phyloP scores from a whole-genome alignment of 2,888 invertebrate species.

The Drosophila bunnanda region DNA sequence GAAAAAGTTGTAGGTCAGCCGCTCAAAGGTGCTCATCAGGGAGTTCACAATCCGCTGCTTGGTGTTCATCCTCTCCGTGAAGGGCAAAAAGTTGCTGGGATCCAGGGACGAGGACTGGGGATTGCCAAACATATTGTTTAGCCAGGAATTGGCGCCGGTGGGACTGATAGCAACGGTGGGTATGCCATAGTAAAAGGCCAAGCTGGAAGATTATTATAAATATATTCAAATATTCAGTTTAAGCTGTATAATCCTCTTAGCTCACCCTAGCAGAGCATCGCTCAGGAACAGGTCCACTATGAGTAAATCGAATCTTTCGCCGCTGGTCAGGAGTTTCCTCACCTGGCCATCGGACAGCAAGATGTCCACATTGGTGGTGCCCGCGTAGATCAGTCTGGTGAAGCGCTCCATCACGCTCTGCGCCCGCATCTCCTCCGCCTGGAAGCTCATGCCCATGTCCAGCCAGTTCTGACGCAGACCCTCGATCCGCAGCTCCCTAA shows the following conservation, averaged over 20 bases:
- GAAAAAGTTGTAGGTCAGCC: slow-evolving; percentile 83
- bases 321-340: slow-evolving; percentile 74
- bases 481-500: slow-evolving; percentile 81
- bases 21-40: slow-evolving; percentile 83
- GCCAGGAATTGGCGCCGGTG: slow-evolving; percentile 85
- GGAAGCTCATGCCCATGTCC: slow-evolving; percentile 82
- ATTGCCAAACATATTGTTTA: slow-evolving; percentile 85
- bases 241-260: neutral
- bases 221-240: neutral
- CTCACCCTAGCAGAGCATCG: slow-evolving; percentile 85
- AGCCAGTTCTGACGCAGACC: slow-evolving; percentile 82
- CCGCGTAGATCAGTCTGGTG: slow-evolving; percentile 82
- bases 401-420: slow-evolving; percentile 83
- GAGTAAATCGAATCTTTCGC: slow-evolving; percentile 82
- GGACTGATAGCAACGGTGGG: slow-evolving; percentile 84
- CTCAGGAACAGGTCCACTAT: slow-evolving; percentile 85
- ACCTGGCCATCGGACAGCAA: slow-evolving; percentile 78
- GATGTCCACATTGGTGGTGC: slow-evolving; percentile 82
- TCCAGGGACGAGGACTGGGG: slow-evolving; percentile 85
- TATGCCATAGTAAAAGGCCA: slow-evolving; percentile 82
- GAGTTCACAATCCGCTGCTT: slow-evolving; percentile 84
- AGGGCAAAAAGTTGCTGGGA: slow-evolving; percentile 84
- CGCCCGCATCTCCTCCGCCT: slow-evolving; percentile 80
- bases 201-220: slow-evolving; percentile 65
- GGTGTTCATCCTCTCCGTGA: slow-evolving; percentile 85